Evolutionary conservation across 2,797 vertebrate genomes (phyloP).

Genomic region (Gastrophryne carolinensis): DNA sequence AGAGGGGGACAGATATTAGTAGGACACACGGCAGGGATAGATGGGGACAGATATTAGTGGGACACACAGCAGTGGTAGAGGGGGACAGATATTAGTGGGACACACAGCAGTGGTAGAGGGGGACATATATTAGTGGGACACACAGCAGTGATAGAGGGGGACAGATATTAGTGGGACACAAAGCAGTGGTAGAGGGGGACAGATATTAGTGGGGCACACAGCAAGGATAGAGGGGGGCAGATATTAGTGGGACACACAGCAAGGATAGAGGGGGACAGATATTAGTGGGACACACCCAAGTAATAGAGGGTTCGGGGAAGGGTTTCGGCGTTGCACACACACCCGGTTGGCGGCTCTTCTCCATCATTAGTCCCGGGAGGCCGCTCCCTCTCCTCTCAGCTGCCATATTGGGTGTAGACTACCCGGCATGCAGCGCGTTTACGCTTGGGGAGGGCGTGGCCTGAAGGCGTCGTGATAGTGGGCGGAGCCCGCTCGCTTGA

Average conservation of each 20-base stretch:
- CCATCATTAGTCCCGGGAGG: neutral
- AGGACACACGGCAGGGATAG: too few relatives aligned
- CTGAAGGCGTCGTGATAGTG: neutral
- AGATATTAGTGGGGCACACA: too few relatives aligned
- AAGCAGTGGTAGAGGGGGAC: too few relatives aligned
- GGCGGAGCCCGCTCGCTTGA: neutral
- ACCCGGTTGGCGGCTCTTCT: too few relatives aligned
- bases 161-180: too few relatives aligned
- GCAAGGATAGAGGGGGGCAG: neutral
- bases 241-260: neutral
- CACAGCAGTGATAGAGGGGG: too few relatives aligned
- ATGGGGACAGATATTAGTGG: too few relatives aligned
- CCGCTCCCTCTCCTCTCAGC: neutral
- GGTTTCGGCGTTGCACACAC: neutral
- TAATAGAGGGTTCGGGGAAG: neutral
- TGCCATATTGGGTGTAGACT: constrained; percentile 55
- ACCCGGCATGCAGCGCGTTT: constrained; percentile 19
- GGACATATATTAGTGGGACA: too few relatives aligned
- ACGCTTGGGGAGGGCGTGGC: neutral
- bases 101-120: too few relatives aligned
- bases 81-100: too few relatives aligned
- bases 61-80: too few relatives aligned
- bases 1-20: too few relatives aligned
- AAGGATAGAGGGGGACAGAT: neutral
- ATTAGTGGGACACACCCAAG: neutral